Evolutionary conservation across 2,888 invertebrate genomes (phyloP).

Genomic region (Patella depressa): DNA sequence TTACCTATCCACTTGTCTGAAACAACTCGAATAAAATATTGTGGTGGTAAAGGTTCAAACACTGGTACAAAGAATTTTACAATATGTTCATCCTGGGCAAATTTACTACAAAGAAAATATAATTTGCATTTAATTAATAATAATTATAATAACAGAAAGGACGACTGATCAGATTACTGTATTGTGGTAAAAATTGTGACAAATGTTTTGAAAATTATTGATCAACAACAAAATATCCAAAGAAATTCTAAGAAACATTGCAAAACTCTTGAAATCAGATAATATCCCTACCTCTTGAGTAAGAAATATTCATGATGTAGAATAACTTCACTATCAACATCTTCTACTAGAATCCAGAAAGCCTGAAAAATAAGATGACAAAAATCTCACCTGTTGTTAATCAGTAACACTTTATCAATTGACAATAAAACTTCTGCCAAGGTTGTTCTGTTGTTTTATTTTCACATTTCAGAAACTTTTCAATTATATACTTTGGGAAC

Average conservation of each 20-base stretch:
- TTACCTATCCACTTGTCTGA: conserved; percentile 75
- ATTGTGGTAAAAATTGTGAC: too few relatives aligned
- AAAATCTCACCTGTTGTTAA: neutral
- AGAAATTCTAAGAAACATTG: neutral
- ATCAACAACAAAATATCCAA: neutral
- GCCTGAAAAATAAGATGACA: conserved; percentile 64
- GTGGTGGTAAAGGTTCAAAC: conserved; percentile 97
- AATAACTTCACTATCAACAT: conserved; percentile 78
- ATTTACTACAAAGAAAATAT: conserved; percentile 78
- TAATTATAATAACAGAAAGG: too few relatives aligned
- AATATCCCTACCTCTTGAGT: conserved; percentile 77
- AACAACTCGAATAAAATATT: conserved; percentile 87
- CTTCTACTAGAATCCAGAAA: conserved; percentile 78
- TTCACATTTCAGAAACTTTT: too few relatives aligned
- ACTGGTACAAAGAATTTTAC: conserved; percentile 99
- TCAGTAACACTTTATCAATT: neutral
- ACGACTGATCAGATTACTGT: too few relatives aligned
- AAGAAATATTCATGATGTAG: conserved; percentile 97
- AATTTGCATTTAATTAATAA: neutral
- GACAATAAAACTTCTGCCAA: neutral
- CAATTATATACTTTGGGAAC: too few relatives aligned
- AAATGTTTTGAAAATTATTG: neutral
- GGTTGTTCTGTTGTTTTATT: neutral
- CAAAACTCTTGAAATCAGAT: neutral
- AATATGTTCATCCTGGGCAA: conserved; percentile 92